Base-by-base conservation (phyloP, 2,113 vertebrate genomes). In the Corapipo altera region DNA sequence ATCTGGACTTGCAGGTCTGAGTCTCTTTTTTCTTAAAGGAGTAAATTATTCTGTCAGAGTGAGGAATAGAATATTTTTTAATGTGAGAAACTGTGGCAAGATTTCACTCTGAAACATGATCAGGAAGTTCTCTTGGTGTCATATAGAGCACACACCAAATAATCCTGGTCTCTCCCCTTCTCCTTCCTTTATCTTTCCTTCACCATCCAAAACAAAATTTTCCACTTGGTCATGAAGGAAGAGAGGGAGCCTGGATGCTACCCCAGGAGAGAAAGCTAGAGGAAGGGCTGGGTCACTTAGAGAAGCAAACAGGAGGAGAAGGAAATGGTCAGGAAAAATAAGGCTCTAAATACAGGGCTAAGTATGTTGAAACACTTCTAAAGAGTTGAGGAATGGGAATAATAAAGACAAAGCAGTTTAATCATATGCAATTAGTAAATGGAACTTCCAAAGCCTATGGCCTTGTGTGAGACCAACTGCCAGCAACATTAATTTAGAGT, bases 261-360 rank as follows among this genome's bases (percentile, higher is more conserved):
- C 28, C 48, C 15, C 49, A 44, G 37, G 76, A 91, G 9, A 39
- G 57, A 88, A 92, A 92, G 30, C 65, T 86, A 33, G 85, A 96
- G 95, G 96, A 97, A 97, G 95, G 96, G 96, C 70, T 97, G 85
- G 90, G 92, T 71, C 65, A 87, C 65, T 95, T 95, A 95, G 82
- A 94, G 92, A 95, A 92, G 76, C 28, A 75, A 55, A 61, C 27
- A 69, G 92, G 92, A 94, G 95, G 92, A 96, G 93, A 94, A 96
- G 96, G 96, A 97, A 97, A 86, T 86, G 57, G 58, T 75, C 35
- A 66, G 16, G 65, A 93, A 93, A 97, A 96, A 86, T 57, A 78
- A 78, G 23, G n/a, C 78, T 89, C 83, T 87, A 84, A 87, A 70
- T 87, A 37, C 70, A 84, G 59, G 21, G 5, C n/a, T 93, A 81